Percentiles rank a stretch among this genome's conserved stretches.
Evolutionary conservation across 1,140 invertebrate species (phyloP).

Genomic region (Dendrolimus kikuchii): DNA sequence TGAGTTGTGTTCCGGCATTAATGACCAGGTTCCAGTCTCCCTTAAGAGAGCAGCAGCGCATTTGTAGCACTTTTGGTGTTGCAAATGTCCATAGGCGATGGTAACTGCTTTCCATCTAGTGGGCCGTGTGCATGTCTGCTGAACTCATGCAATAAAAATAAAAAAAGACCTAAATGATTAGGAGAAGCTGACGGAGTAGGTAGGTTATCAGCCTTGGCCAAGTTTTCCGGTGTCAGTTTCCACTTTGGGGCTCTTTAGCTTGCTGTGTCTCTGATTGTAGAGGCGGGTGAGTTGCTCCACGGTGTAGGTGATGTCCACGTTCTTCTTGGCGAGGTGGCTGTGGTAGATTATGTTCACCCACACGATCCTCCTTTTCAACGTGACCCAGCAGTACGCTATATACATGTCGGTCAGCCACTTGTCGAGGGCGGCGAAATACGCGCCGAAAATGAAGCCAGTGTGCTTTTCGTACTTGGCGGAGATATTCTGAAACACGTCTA

Average conservation of each 20-base stretch:
- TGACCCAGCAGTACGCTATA: constrained; percentile 1
- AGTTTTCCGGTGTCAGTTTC: too few species aligned
- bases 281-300: constrained; percentile 21
- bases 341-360: constrained; percentile 20
- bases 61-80: too few species aligned
- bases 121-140: too few species aligned
- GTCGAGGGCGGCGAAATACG: constrained; percentile 20
- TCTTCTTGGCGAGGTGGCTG: constrained; percentile 18
- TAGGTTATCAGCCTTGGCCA: neutral
- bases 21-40: too few species aligned
- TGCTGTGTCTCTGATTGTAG: constrained; percentile 7
- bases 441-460: constrained; percentile 16
- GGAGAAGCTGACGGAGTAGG: neutral
- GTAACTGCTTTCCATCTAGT: too few species aligned
- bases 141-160: too few species aligned
- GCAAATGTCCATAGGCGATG: too few species aligned
- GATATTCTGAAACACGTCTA: constrained; percentile 10
- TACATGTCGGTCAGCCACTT: constrained; percentile 21
- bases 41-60: too few species aligned
- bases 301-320: constrained; percentile 33
- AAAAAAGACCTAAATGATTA: too few species aligned
- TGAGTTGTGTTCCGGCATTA: too few species aligned
- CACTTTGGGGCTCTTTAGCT: neutral
- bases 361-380: constrained; percentile 2
- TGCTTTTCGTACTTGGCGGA: constrained; percentile 13